A percentile compares a stretch with the other conserved stretches of the same genome.
phyloP scores from a whole-genome alignment of 2,797 vertebrate species.

The Sebastolobus alascanus region DNA sequence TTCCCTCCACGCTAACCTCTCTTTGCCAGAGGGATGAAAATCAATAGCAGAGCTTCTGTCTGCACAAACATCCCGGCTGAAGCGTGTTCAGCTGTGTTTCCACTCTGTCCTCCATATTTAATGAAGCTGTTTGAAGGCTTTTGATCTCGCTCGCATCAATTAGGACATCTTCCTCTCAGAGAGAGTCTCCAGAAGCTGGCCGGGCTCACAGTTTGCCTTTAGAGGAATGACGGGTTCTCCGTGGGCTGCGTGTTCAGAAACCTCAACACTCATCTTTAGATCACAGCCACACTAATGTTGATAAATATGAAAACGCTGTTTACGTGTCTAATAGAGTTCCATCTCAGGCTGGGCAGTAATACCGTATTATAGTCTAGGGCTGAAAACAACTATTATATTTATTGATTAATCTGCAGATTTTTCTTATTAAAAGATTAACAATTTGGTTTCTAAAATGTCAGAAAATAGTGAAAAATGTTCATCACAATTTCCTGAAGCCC shows the following conservation, averaged over 20 bases:
- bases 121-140: slow-evolving; percentile 56
- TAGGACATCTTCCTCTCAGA: slow-evolving; percentile 35
- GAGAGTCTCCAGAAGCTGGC: slow-evolving; percentile 13
- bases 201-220: background rate
- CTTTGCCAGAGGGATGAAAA: slow-evolving; percentile 40
- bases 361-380: no score
- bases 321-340: background rate
- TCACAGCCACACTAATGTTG: background rate
- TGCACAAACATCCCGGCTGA: slow-evolving; percentile 35
- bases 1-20: background rate
- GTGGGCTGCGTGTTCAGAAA: background rate
- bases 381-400: no score
- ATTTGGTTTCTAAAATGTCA: background rate
- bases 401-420: background rate
- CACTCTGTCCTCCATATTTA: slow-evolving; percentile 54
- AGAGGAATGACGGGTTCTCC: background rate
- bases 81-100: slow-evolving; percentile 13
- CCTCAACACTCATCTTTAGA: background rate
- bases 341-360: background rate
- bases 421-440: background rate
- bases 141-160: slow-evolving; percentile 52
- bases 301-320: background rate
- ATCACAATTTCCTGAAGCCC: no score
- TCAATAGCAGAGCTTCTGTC: slow-evolving; percentile 48
- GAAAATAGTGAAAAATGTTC: background rate